These are phyloP conservation scores for Pachydiplax longipennis DNA, from an alignment of 2,888 invertebrate genomes.

Conservation along the genomic window DNA sequence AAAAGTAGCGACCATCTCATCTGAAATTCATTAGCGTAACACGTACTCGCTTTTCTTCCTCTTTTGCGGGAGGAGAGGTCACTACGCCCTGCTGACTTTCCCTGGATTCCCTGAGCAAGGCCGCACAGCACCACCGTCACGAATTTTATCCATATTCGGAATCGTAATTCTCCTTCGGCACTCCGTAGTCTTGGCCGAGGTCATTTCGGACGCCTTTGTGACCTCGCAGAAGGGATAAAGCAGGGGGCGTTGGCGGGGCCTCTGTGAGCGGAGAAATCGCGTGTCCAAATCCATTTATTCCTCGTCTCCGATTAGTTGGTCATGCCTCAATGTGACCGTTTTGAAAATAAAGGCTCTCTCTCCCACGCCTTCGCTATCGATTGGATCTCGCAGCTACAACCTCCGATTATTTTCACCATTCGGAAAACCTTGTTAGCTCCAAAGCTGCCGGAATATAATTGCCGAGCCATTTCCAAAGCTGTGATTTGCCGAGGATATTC, in stretches of 20 bases:
- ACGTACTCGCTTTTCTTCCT: too few species aligned
- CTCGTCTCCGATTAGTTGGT: slow-evolving; percentile 12
- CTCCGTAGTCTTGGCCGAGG: not conserved
- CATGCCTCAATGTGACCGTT: slow-evolving; percentile 44
- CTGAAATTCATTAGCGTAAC: too few species aligned
- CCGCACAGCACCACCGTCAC: not conserved
- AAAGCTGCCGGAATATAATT: not conserved
- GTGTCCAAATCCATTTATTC: slow-evolving; percentile 29
- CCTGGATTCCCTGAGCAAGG: not conserved
- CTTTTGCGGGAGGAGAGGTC: not conserved
- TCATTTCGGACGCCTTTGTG: not conserved
- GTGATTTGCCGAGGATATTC: too few species aligned
- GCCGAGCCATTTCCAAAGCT: too few species aligned
- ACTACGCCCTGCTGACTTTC: not conserved
- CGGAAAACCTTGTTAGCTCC: not conserved
- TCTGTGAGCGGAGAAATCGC: slow-evolving; percentile 8
- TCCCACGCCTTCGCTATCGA: slow-evolving; percentile 25
- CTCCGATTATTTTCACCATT: not conserved
- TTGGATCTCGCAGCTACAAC: not conserved
- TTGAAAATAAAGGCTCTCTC: slow-evolving; percentile 22
- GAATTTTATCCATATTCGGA: slow-evolving; percentile 24
- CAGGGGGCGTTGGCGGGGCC: not conserved
- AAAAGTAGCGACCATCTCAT: too few species aligned
- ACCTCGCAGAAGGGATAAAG: not conserved
- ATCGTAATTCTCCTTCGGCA: slow-evolving; percentile 13